Evolutionary conservation across 2,113 vertebrate species (phyloP).

Genomic region (Porphyrio hochstetteri): DNA sequence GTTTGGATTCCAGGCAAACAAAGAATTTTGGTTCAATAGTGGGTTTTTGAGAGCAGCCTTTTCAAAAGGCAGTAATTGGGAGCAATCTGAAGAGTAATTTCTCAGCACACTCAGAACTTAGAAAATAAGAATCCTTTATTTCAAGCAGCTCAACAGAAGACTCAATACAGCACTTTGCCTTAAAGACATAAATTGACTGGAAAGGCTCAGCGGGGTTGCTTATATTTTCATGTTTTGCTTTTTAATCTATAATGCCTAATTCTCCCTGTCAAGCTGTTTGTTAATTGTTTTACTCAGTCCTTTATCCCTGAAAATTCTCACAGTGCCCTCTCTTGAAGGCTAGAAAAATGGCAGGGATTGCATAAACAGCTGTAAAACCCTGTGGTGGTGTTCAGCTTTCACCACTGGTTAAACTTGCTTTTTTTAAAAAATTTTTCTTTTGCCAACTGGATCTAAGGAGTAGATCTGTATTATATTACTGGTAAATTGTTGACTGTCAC

Average conservation of each 20-base stretch:
- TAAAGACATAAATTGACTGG: background rate
- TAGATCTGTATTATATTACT: background rate
- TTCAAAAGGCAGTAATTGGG: constrained; percentile 54
- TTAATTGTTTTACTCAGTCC: background rate
- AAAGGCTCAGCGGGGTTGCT: constrained; percentile 4
- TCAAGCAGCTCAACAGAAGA: background rate
- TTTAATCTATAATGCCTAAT: background rate
- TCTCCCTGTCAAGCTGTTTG: background rate
- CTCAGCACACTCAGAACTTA: constrained; percentile 10
- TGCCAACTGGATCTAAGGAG: background rate
- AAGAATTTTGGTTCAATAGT: constrained; percentile 38
- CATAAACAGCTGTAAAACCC: background rate
- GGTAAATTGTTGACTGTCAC: background rate
- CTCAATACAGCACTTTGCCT: background rate
- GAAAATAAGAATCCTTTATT: constrained; percentile 13
- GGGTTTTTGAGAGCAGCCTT: constrained; percentile 36
- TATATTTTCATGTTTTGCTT: constrained; percentile 36
- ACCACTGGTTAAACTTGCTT: background rate
- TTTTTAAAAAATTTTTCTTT: background rate
- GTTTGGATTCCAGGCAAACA: constrained; percentile 28
- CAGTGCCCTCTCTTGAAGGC: background rate
- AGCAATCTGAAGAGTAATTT: constrained; percentile 56
- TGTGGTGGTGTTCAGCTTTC: background rate
- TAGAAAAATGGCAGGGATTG: background rate
- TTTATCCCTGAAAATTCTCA: background rate